Percentiles rank a stretch among this genome's conserved stretches.
These are phyloP conservation scores for Palaemon carinicauda DNA, from an alignment of 1,140 invertebrate species.

Conservation along the genomic window DNA sequence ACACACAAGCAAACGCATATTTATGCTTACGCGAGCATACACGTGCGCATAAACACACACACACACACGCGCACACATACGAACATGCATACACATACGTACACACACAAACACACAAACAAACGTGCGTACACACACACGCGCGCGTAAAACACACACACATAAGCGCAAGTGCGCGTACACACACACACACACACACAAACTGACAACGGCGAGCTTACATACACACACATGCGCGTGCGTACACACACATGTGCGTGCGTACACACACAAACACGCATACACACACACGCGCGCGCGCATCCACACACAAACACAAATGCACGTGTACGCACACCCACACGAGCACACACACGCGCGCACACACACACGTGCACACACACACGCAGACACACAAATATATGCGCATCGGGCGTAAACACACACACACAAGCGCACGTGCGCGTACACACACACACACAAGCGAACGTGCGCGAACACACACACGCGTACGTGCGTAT, in stretches of 20 bases:
- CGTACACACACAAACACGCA: neutral
- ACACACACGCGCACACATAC: too few species aligned
- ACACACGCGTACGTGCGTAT: neutral
- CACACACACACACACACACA: neutral
- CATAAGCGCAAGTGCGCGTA: too few species aligned
- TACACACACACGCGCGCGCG: neutral
- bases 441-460: slow-evolving; percentile 11
- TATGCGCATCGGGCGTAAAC: too few species aligned
- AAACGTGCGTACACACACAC: neutral
- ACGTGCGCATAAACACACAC: too few species aligned
- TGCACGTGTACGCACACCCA: neutral
- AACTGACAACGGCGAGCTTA: neutral
- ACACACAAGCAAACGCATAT: too few species aligned
- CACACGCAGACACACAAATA: too few species aligned
- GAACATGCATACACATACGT: too few species aligned
- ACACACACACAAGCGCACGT: slow-evolving; percentile 1
- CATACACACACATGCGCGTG: neutral
- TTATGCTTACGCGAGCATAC: too few species aligned
- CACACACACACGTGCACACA: neutral
- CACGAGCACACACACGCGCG: slow-evolving; percentile 17
- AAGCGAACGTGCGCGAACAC: neutral
- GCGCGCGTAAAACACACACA: neutral
- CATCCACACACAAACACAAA: neutral
- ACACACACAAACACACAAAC: neutral
- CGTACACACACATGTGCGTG: neutral